Conservation (phyloP, 2,113 vertebrate genomes). For the Lasiurus cinereus region DNA sequence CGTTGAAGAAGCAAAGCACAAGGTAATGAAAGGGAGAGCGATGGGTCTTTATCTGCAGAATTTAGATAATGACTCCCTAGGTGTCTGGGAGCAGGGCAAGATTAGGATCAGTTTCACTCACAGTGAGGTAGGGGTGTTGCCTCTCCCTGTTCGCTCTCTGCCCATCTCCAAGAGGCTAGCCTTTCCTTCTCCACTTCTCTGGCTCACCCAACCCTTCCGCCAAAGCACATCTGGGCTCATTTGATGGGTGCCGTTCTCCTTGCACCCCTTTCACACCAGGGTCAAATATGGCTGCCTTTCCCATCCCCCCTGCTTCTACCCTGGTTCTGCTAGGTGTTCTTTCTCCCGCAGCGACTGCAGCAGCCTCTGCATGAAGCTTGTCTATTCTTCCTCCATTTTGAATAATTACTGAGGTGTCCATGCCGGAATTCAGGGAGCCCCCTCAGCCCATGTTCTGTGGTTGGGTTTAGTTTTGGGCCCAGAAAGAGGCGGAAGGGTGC, state of each 20-base stretch:
- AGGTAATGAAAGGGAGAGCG: not conserved
- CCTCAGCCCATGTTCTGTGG: not conserved
- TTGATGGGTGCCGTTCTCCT: conserved; percentile 30
- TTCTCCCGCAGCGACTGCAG: not conserved
- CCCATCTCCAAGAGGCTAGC: not conserved
- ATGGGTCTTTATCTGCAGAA: not conserved
- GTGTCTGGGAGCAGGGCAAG: not conserved
- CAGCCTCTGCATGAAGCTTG: not conserved
- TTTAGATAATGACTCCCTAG: not conserved
- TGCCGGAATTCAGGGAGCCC: not conserved
- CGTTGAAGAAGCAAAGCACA: conserved; percentile 39
- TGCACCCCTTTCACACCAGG: not conserved
- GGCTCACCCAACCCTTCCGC: not conserved
- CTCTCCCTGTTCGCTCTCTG: not conserved
- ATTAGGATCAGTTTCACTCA: not conserved
- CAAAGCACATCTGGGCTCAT: not conserved
- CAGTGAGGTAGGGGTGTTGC: not conserved
- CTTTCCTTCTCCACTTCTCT: not conserved
- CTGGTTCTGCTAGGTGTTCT: not conserved
- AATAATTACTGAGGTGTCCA: not conserved
- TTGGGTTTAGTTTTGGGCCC: not conserved
- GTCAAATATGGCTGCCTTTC: not conserved
- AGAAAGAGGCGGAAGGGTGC: not conserved
- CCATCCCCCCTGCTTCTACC: not conserved
- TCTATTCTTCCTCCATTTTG: not conserved